Evolutionary conservation across 2,888 invertebrate genomes (phyloP).

Genomic region (Caenorhabditis macrosperma): DNA sequence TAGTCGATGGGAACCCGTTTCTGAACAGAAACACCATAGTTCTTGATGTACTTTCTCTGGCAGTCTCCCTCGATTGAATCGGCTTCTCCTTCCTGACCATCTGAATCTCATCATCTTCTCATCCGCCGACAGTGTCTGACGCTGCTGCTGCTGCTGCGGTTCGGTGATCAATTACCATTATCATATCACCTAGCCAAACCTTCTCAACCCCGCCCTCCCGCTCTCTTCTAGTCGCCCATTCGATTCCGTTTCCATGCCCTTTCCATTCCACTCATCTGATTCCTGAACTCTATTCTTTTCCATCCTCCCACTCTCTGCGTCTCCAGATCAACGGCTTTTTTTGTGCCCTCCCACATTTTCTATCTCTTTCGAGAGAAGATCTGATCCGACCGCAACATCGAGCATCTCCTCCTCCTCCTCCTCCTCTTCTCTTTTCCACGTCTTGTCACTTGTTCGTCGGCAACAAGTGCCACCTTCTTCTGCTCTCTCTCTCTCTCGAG

Average conservation of each 20-base stretch:
- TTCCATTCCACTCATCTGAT: neutral
- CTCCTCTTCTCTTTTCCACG: neutral
- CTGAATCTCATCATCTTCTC: neutral
- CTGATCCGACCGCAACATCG: constrained; percentile 19
- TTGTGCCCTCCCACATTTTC: constrained; percentile 8
- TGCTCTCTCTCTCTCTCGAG: neutral
- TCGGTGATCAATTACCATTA: constrained; percentile 51
- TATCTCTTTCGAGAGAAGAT: neutral
- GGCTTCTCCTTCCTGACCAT: neutral
- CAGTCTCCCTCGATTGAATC: neutral
- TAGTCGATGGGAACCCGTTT: neutral
- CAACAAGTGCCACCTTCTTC: constrained; percentile 42
- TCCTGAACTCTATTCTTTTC: neutral
- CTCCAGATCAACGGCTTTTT: neutral
- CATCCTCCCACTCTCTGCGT: neutral
- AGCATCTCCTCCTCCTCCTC: constrained; percentile 19
- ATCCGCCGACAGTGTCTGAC: too few relatives aligned
- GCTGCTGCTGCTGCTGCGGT: neutral
- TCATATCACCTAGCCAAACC: constrained; percentile 37
- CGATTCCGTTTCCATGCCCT: neutral
- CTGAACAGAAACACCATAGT: neutral
- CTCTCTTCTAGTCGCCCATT: neutral
- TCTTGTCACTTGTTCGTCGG: constrained; percentile 38
- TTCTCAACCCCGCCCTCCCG: neutral
- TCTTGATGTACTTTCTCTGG: too few relatives aligned